A percentile compares a stretch with the other conserved stretches of the same genome.
These are phyloP conservation scores for Phacellophora camtschatica DNA, from an alignment of 30 jellyfish, hydroid and myxozoan genomes.

Conservation along the genomic window DNA sequence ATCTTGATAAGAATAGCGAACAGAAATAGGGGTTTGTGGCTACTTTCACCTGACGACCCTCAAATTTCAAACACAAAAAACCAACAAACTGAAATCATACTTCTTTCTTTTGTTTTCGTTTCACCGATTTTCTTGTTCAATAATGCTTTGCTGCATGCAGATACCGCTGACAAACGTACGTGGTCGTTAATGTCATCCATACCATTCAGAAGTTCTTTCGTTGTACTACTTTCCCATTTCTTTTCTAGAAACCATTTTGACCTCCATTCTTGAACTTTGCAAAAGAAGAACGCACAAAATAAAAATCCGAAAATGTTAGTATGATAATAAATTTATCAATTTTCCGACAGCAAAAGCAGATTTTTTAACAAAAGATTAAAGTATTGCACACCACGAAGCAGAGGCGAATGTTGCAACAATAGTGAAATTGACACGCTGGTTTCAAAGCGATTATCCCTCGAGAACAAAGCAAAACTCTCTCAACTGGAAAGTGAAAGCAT, in stretches of 20 bases:
- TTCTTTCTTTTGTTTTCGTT: conserved; percentile 22
- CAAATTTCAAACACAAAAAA: not conserved
- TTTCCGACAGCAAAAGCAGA: too few species aligned
- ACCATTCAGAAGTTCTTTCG: conserved; percentile 52
- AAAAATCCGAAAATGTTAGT: too few species aligned
- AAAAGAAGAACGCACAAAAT: not conserved
- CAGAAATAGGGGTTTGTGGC: too few species aligned
- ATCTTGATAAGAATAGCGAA: too few species aligned
- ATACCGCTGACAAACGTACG: conserved; percentile 85
- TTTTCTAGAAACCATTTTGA: conserved; percentile 82
- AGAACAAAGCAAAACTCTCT: too few species aligned
- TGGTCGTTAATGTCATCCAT: conserved; percentile 84
- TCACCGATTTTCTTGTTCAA: conserved; percentile 13
- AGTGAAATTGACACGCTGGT: too few species aligned
- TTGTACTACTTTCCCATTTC: conserved; percentile 71
- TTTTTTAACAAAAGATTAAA: too few species aligned
- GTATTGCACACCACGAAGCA: too few species aligned
- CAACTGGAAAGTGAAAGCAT: too few species aligned
- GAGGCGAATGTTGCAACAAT: too few species aligned
- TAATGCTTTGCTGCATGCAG: conserved; percentile 87
- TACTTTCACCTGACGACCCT: not conserved
- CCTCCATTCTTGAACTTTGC: conserved; percentile 88
- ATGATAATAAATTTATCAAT: too few species aligned
- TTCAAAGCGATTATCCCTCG: too few species aligned
- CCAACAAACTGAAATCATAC: not conserved